Evolutionary conservation across 1,140 invertebrate genomes (phyloP).

Genomic region (Potamilus streckersoni): DNA sequence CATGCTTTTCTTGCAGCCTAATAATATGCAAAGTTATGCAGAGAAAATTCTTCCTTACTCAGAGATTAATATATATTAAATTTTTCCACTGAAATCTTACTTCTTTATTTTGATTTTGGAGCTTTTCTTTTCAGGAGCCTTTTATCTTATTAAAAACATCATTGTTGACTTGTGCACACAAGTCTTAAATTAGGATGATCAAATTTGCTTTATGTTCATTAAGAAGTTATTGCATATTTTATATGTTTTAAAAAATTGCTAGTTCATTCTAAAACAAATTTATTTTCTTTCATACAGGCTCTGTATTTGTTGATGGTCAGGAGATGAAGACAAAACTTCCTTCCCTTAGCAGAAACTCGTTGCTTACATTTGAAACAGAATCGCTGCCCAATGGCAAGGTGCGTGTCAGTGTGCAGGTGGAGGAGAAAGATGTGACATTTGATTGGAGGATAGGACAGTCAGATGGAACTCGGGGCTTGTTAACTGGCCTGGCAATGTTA

Average conservation of each 20-base stretch:
- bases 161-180: too few species aligned
- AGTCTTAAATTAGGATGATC: too few species aligned
- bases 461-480: slow-evolving; percentile 5
- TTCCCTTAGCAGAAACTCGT: slow-evolving; percentile 53
- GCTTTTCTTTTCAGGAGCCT: too few species aligned
- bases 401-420: slow-evolving; percentile 55
- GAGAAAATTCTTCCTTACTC: too few species aligned
- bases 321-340: slow-evolving; percentile 62
- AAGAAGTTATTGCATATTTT: neutral
- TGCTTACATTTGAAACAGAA: slow-evolving; percentile 57
- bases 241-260: neutral
- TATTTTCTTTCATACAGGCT: slow-evolving; percentile 42
- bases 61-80: too few species aligned
- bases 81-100: too few species aligned
- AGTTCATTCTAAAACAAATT: neutral
- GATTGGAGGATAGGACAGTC: slow-evolving; percentile 56
- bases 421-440: slow-evolving; percentile 61
- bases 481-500: slow-evolving; percentile 6
- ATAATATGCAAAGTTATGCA: too few species aligned
- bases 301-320: slow-evolving; percentile 60
- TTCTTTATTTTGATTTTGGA: too few species aligned
- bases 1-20: too few species aligned
- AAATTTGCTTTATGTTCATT: neutral
- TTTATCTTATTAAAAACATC: too few species aligned
- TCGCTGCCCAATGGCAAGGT: slow-evolving; percentile 56